Base-by-base conservation (phyloP, 2,888 invertebrate genomes). In the Polietes domitor region DNA sequence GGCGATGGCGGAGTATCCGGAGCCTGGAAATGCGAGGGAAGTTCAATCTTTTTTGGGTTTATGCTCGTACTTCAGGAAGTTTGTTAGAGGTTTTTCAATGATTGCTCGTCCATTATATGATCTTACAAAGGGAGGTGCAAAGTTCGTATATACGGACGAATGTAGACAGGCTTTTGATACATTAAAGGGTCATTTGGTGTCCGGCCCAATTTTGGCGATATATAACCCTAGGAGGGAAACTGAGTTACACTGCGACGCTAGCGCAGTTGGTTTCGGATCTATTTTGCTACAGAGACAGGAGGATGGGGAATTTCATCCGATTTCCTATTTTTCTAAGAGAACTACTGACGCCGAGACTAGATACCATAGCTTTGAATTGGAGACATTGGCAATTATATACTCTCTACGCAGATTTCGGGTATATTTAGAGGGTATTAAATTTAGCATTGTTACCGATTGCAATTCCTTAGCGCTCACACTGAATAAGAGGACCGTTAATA, bases 401-500 rank as follows among this genome's bases (percentile, higher is more conserved):
- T n/a, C n/a, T n/a, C n/a, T n/a, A n/a, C n/a, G n/a, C n/a, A n/a
- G n/a, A n/a, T n/a, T n/a, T n/a, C n/a, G n/a, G n/a, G n/a, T n/a
- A n/a, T n/a, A n/a, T n/a, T n/a, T n/a, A n/a, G n/a, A n/a, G n/a
- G n/a, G n/a, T n/a, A n/a, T n/a, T n/a, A n/a, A n/a, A n/a, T n/a
- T n/a, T n/a, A n/a, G n/a, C n/a, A n/a, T n/a, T n/a, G n/a, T n/a
- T n/a, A n/a, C n/a, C n/a, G n/a, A n/a, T n/a, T n/a, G n/a, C n/a
- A n/a, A n/a, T n/a, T n/a, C n/a, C n/a, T n/a, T n/a, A n/a, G n/a
- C n/a, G n/a, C n/a, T n/a, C n/a, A n/a, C n/a, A n/a, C n/a, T n/a
- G n/a, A n/a, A n/a, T 15, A 85, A 85, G 26, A 84, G 80, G n/a
- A 68, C 70, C 12, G 72, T 83, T 6, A 85, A 81, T 26, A 47